Evolutionary conservation across 2,888 invertebrate genomes (phyloP).

Genomic region (Metalampra italica): DNA sequence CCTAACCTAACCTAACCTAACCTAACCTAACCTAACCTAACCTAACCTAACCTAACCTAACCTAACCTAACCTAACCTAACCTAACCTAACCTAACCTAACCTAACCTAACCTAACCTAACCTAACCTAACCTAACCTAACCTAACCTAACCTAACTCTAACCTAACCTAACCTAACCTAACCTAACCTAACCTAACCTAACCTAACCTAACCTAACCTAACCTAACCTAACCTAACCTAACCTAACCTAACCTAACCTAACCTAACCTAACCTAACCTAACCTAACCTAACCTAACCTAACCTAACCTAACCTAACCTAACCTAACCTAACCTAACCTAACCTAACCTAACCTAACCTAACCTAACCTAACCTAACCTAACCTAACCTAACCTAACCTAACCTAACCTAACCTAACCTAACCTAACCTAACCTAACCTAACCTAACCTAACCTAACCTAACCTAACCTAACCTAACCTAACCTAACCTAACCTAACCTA

Average conservation of each 20-base stretch:
- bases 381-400: no score
- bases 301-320: slow-evolving; percentile 8
- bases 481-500: no score
- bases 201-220: slow-evolving; percentile 11
- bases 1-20: slow-evolving; percentile 17
- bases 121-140: slow-evolving; percentile 13
- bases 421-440: no score
- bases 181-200: slow-evolving; percentile 11
- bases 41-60: slow-evolving; percentile 21
- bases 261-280: slow-evolving; percentile 14
- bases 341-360: no score
- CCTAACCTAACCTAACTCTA: slow-evolving; percentile 12
- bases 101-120: slow-evolving; percentile 20
- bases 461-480: no score
- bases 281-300: slow-evolving; percentile 4
- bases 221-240: slow-evolving; percentile 12
- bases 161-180: slow-evolving; percentile 11
- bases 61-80: slow-evolving; percentile 16
- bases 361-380: no score
- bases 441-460: no score
- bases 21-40: slow-evolving; percentile 22
- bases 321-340: slow-evolving; percentile 5
- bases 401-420: no score
- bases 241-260: slow-evolving; percentile 13
- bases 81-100: slow-evolving; percentile 18